Percentiles rank a stretch among this genome's conserved stretches.
phyloP scores from a whole-genome alignment of 2,113 vertebrate genomes.

The Dromaius novaehollandiae region DNA sequence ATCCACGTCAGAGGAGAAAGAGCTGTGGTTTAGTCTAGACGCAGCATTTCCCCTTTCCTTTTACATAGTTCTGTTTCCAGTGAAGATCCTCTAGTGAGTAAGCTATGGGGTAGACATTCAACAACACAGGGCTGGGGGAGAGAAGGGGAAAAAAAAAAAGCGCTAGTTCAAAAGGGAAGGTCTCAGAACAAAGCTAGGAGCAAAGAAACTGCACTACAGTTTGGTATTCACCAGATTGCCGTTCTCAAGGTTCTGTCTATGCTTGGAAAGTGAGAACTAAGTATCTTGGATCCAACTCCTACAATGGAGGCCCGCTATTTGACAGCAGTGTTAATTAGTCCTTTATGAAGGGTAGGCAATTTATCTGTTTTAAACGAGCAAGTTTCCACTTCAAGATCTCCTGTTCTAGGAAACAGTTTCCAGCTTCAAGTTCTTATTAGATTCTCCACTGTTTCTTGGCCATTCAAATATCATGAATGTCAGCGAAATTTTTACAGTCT shows the following conservation, averaged over 20 bases:
- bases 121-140: background rate
- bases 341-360: background rate
- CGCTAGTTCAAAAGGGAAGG: background rate
- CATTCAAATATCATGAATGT: background rate
- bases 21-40: conserved; percentile 58
- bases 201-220: background rate
- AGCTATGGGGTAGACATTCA: background rate
- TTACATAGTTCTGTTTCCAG: background rate
- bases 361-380: background rate
- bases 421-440: background rate
- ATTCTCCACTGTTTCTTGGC: background rate
- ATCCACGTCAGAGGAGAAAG: background rate
- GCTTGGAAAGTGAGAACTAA: background rate
- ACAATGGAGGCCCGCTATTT: background rate
- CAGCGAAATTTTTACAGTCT: background rate
- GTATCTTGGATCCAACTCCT: background rate
- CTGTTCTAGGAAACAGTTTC: background rate
- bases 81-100: background rate
- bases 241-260: background rate
- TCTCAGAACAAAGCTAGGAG: background rate
- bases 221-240: background rate
- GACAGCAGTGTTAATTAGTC: background rate
- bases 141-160: background rate
- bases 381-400: background rate
- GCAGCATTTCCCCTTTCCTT: conserved; percentile 26